Conservation (phyloP, 2,113 vertebrate genomes). For the Paraplagusia blochii region DNA sequence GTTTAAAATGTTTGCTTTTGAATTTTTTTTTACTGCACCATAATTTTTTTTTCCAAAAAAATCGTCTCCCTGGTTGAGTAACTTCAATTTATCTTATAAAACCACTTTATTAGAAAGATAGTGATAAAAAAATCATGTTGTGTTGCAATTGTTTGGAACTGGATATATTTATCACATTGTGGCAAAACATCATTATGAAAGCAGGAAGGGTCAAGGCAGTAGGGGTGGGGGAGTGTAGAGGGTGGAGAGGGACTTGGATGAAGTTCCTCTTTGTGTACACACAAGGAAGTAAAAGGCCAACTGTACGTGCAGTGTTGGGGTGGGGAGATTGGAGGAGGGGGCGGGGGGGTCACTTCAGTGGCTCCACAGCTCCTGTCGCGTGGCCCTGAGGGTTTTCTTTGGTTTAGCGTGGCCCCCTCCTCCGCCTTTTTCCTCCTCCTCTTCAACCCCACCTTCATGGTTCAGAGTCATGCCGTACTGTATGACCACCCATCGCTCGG, state of each 20-base stretch:
- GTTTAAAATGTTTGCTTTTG: no score
- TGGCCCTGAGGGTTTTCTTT: conserved; percentile 54
- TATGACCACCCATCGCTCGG: conserved; percentile 36
- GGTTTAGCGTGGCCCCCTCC: conserved; percentile 34
- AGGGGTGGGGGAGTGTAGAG: conserved; percentile 5
- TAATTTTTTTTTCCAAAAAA: no score
- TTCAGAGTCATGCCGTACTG: conserved; percentile 13
- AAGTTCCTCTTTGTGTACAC: conserved; percentile 90
- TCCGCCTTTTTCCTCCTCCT: no score
- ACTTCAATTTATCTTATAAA: no score
- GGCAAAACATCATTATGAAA: conserved; percentile 75
- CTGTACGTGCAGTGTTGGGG: conserved; percentile 53
- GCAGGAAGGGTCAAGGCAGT: conserved; percentile 33
- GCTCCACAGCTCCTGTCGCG: conserved; percentile 80
- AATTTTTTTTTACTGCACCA: no score
- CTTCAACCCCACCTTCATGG: conserved; percentile 38
- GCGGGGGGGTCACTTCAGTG: conserved; percentile 77
- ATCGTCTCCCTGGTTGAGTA: no score
- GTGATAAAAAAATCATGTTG: no score
- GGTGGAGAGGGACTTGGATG: conserved; percentile 64
- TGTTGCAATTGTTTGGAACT: conserved; percentile 63
- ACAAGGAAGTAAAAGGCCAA: conserved; percentile 86
- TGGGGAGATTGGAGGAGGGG: conserved; percentile 67
- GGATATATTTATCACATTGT: conserved; percentile 80
- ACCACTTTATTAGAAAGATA: no score